Conservation (phyloP, 2,888 invertebrate genomes). For the Trachelus stipa region DNA sequence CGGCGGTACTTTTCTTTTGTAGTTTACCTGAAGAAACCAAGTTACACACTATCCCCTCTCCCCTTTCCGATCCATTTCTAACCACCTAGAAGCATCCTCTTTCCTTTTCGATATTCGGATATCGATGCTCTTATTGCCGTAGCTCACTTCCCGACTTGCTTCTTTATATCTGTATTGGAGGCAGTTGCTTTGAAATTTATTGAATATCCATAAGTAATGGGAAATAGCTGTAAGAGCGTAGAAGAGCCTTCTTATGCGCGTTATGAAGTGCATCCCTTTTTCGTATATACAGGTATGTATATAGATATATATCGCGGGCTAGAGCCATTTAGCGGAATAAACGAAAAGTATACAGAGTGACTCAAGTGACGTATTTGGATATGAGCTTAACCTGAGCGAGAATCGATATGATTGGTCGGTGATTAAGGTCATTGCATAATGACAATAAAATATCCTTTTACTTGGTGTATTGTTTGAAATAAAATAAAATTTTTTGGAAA, state of each 20-base stretch:
- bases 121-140: conserved; percentile 9
- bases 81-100: neutral
- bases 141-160: neutral
- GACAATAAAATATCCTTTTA: too few relatives aligned
- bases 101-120: neutral
- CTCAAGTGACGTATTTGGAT: neutral
- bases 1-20: neutral
- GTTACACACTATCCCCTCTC: neutral
- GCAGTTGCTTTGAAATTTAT: conserved; percentile 21
- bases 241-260: conserved; percentile 17
- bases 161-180: conserved; percentile 9
- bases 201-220: conserved; percentile 25
- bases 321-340: neutral
- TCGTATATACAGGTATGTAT: neutral
- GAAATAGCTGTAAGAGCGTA: neutral
- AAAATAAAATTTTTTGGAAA: too few relatives aligned
- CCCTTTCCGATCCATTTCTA: neutral
- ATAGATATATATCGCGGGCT: neutral
- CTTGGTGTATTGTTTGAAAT: too few relatives aligned
- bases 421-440: too few relatives aligned
- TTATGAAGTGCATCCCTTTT: conserved; percentile 15
- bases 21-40: neutral
- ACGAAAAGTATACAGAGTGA: neutral
- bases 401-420: too few relatives aligned
- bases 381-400: neutral